These are phyloP conservation scores for Chrysotoxum bicinctum DNA, from an alignment of 2,888 invertebrate genomes.

Conservation along the genomic window DNA sequence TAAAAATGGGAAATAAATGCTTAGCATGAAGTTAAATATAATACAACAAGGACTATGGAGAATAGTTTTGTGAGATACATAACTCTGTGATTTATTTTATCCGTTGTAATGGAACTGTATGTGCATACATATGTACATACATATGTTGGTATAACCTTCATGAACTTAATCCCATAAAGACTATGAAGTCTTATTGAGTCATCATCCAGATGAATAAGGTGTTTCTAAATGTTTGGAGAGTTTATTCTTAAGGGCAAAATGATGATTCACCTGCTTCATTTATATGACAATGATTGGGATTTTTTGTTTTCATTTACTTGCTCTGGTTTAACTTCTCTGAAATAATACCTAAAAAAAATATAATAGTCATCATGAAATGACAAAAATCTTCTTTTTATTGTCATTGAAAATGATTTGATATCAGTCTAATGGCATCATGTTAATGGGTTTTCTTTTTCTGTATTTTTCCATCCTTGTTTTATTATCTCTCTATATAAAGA, in stretches of 20 bases:
- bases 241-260: not conserved
- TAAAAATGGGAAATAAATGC: not conserved
- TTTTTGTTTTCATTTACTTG: not conserved
- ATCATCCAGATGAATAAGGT: conserved; percentile 18
- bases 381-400: not conserved
- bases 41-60: not conserved
- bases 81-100: conserved; percentile 4
- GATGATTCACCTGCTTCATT: conserved; percentile 16
- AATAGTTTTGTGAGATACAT: conserved; percentile 8
- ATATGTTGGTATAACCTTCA: not conserved
- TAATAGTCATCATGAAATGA: not conserved
- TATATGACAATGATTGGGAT: conserved; percentile 1
- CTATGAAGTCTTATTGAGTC: not conserved
- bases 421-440: not conserved
- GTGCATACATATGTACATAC: too few species aligned
- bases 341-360: not conserved
- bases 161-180: not conserved
- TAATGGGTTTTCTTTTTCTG: not conserved
- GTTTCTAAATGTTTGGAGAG: not conserved
- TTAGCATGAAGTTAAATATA: not conserved
- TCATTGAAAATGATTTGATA: conserved; percentile 1
- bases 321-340: not conserved
- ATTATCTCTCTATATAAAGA: too few species aligned
- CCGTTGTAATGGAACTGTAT: not conserved
- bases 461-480: not conserved